Conservation (phyloP, 2,113 vertebrate species). For the Prinia subflava region DNA sequence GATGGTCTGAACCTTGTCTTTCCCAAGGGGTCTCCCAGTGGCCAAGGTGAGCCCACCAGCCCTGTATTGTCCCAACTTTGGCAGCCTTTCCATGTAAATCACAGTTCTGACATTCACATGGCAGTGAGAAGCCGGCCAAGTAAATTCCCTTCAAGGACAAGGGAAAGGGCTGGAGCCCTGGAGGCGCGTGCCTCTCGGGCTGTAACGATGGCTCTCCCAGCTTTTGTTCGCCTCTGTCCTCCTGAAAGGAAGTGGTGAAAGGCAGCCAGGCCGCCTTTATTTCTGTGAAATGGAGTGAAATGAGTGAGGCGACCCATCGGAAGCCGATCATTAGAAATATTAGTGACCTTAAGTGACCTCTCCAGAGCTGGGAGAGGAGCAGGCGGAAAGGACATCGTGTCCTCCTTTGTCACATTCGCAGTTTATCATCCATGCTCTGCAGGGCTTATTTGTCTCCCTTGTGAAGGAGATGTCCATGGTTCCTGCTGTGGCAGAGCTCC, state of each 20-base stretch:
- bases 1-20: neutral
- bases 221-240: neutral
- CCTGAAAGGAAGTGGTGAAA: neutral
- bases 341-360: neutral
- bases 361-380: neutral
- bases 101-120: fast-evolving
- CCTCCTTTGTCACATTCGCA: neutral
- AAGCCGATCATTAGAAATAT: neutral
- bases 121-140: neutral
- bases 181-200: fast-evolving
- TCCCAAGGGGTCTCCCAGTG: neutral
- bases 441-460: neutral
- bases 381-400: neutral
- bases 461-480: neutral
- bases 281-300: constrained; percentile 11
- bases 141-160: neutral
- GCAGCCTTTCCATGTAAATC: neutral
- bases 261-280: neutral
- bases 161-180: neutral
- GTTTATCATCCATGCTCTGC: neutral
- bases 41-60: neutral
- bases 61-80: fast-evolving
- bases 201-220: fast-evolving
- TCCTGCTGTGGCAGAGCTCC: neutral
- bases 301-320: neutral